phyloP scores from a whole-genome alignment of 1,140 invertebrate species.

The Eumaeus atala region DNA sequence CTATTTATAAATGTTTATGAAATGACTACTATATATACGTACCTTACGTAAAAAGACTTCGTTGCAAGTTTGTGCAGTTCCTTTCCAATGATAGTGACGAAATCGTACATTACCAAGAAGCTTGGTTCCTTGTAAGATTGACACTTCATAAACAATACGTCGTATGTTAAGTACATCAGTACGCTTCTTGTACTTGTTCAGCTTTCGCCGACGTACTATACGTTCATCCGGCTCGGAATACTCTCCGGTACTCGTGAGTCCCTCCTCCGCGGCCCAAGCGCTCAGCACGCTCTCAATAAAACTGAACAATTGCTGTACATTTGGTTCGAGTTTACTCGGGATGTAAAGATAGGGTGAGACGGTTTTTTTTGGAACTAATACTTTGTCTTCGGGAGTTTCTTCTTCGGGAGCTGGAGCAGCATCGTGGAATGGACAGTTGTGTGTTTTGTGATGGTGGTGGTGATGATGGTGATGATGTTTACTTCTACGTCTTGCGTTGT shows the following conservation, averaged over 20 bases:
- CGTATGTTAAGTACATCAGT: slow-evolving; percentile 78
- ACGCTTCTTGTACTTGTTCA: slow-evolving; percentile 78
- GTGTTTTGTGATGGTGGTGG: slow-evolving; percentile 58
- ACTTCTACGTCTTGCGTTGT: slow-evolving; percentile 42
- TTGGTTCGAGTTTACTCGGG: slow-evolving; percentile 77
- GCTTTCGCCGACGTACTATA: slow-evolving; percentile 77
- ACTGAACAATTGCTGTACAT: slow-evolving; percentile 85
- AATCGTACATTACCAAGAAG: slow-evolving; percentile 79
- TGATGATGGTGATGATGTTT: slow-evolving; percentile 63
- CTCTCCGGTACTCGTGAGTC: slow-evolving; percentile 79
- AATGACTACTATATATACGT: slow-evolving; percentile 14
- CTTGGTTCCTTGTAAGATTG: slow-evolving; percentile 77
- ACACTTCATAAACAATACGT: slow-evolving; percentile 79
- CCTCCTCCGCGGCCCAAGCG: slow-evolving; percentile 81
- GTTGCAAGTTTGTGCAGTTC: slow-evolving; percentile 82
- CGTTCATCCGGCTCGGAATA: slow-evolving; percentile 78
- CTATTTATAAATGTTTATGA: too few species aligned
- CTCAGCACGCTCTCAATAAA: slow-evolving; percentile 82
- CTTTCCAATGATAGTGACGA: slow-evolving; percentile 83
- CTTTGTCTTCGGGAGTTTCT: slow-evolving; percentile 48
- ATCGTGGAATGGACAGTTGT: slow-evolving; percentile 64
- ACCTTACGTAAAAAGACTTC: slow-evolving; percentile 85
- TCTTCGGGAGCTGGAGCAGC: slow-evolving; percentile 54
- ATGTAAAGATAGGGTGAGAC: slow-evolving; percentile 70
- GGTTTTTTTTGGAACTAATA: slow-evolving; percentile 57